A percentile compares a stretch with the other conserved stretches of the same genome.
phyloP scores from a whole-genome alignment of 2,888 invertebrate genomes.

The Syrista parreyssii region DNA sequence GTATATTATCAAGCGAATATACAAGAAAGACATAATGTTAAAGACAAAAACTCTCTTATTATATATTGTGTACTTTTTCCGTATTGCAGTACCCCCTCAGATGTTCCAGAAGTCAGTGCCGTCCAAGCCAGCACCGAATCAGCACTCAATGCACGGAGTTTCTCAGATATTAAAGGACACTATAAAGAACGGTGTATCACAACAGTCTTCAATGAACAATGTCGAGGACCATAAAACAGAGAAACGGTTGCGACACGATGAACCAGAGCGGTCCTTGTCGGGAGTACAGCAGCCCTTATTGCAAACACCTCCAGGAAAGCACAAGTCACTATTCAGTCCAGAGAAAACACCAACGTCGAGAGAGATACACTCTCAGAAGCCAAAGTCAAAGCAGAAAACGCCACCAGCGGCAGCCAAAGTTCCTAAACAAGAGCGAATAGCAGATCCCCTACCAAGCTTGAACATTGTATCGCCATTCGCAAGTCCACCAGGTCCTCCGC shows the following conservation, averaged over 20 bases:
- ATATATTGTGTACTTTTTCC: background rate
- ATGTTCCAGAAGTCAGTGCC: conserved; percentile 29
- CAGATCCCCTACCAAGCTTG: conserved; percentile 45
- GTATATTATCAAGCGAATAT: too few relatives aligned
- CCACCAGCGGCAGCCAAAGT: conserved; percentile 63
- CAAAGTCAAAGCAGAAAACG: conserved; percentile 68
- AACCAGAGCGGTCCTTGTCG: conserved; percentile 28
- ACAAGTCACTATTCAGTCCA: conserved; percentile 74
- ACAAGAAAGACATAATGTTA: too few relatives aligned
- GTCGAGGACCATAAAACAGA: conserved; percentile 58
- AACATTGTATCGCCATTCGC: conserved; percentile 34
- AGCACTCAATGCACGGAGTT: conserved; percentile 41
- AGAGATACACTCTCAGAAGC: conserved; percentile 53
- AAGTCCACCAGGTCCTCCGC: conserved; percentile 29
- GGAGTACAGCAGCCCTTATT: conserved; percentile 35
- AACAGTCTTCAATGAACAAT: conserved; percentile 33
- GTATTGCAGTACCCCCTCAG: background rate
- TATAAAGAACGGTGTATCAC: conserved; percentile 37
- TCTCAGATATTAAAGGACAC: conserved; percentile 43
- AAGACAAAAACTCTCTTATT: background rate
- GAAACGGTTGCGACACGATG: conserved; percentile 54
- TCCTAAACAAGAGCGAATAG: conserved; percentile 41
- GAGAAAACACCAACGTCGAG: conserved; percentile 70
- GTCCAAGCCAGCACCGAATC: conserved; percentile 12
- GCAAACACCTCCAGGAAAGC: conserved; percentile 45